Conservation (phyloP, 2,113 vertebrate genomes). For the Lagopus leucura region DNA sequence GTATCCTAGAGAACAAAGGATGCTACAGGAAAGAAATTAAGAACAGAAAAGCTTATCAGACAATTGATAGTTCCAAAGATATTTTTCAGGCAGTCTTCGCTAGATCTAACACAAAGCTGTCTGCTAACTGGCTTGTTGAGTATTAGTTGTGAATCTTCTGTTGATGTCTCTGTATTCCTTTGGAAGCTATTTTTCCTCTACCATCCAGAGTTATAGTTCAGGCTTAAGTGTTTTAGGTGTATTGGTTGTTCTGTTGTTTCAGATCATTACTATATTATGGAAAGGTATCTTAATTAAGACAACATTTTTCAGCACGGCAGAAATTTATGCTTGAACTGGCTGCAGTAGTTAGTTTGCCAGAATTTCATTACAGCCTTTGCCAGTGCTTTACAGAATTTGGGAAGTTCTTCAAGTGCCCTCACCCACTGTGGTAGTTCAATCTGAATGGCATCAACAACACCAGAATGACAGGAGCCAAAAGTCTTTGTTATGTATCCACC, state of each 20-base stretch:
- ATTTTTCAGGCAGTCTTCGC: neutral
- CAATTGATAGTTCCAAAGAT: neutral
- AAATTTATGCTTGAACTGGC: neutral
- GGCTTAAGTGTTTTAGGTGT: neutral
- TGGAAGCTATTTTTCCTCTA: neutral
- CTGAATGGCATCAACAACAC: slow-evolving; percentile 63
- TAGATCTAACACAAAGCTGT: neutral
- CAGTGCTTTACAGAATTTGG: slow-evolving; percentile 57
- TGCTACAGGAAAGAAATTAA: neutral
- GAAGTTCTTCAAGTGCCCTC: slow-evolving; percentile 37
- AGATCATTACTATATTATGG: neutral
- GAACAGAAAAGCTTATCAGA: neutral
- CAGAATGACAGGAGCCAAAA: slow-evolving; percentile 52
- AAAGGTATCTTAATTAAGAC: neutral
- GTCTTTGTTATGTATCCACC: slow-evolving; percentile 62
- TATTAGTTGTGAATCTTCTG: neutral
- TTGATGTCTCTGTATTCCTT: neutral
- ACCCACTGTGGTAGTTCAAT: slow-evolving; percentile 68
- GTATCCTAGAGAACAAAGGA: neutral
- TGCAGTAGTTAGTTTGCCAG: slow-evolving; percentile 57
- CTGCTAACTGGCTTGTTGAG: neutral
- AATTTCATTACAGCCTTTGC: slow-evolving; percentile 62
- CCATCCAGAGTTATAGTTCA: neutral
- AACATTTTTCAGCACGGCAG: neutral
- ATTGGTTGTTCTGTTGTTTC: neutral